Conservation (phyloP, 2,888 invertebrate species). For the Troilus luridus region DNA sequence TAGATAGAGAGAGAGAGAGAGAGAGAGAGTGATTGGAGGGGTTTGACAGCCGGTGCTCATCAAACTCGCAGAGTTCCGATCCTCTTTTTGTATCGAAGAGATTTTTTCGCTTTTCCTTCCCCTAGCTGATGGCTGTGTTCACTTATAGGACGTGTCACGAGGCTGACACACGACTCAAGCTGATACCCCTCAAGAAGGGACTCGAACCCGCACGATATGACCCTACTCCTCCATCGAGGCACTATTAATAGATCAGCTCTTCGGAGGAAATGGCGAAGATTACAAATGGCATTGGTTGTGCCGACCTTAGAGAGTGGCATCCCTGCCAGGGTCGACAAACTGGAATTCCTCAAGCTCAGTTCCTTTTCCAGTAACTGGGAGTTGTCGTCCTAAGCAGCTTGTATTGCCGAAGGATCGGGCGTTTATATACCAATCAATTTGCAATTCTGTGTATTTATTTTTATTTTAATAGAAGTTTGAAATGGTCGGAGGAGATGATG, state of each 20-base stretch:
- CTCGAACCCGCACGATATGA: neutral
- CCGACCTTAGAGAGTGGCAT: slow-evolving; percentile 19
- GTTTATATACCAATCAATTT: neutral
- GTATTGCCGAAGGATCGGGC: neutral
- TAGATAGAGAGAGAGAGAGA: slow-evolving; percentile 10
- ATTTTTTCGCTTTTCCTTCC: slow-evolving; percentile 28
- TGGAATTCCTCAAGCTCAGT: slow-evolving; percentile 6
- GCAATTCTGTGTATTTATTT: neutral
- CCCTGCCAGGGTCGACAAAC: slow-evolving; percentile 29
- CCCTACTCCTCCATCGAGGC: neutral
- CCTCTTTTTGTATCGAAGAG: slow-evolving; percentile 33
- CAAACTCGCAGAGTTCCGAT: slow-evolving; percentile 1
- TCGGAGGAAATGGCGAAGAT: neutral
- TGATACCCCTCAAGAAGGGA: neutral
- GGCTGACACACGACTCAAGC: neutral
- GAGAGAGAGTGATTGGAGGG: slow-evolving; percentile 30
- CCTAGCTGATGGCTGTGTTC: slow-evolving; percentile 5
- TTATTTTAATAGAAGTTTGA: neutral
- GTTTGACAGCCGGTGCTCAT: slow-evolving; percentile 45
- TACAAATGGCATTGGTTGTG: slow-evolving; percentile 9
- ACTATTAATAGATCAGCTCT: neutral
- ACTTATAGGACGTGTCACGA: slow-evolving; percentile 22
- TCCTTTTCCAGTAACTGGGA: slow-evolving; percentile 33
- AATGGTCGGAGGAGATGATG: no score
- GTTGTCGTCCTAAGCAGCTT: neutral